Evolutionary conservation across 2,797 vertebrate species (phyloP), one percentile per base, ranked within the genome.

Genomic region (Sebastes hubbsi): DNA sequence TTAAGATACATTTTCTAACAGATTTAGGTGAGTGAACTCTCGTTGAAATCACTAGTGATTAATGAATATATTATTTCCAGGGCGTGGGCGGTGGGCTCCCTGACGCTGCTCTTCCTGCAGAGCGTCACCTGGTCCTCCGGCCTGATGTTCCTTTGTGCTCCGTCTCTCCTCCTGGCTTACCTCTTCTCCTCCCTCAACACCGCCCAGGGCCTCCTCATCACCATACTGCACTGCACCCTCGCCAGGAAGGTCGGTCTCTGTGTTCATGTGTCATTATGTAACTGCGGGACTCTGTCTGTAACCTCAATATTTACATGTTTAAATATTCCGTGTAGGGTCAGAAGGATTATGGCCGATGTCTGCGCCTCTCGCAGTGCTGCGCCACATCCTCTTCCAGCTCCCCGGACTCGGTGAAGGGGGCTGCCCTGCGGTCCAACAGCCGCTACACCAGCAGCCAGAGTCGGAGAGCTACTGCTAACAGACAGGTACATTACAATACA

Each of bases 151-250:
- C 95, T 98, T 81, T 97, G 96, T 5, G 95, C 97, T 59, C 97
- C 97, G 13, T 97, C 97, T 0, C 95, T 97, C 61, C 96, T 98
- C 78, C 96, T 97, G 94, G 97, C 97, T 3, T 98, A 98, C 86
- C 97, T 98, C 80, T 98, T 98, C 88, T 97, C 97, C 68, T 98
- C 97, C 85, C 97, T 98, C 90, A 98, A 97, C 81, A 97, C 97
- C 6, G 96, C 97, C 86, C 97, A 98, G 91, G 97, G 96, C 68
- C 95, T 98, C 84, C 97, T 98, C 92, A 97, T 97, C 94, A 97
- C 96, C 32, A 96, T 98, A 67, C 96, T 98, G 89, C 97, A 98
- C 95, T 98, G 97, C 86, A 97, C 97, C 70, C 96, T 98, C 13
- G 96, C 97, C 90, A 97, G 97, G 85, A 98, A 98, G 96, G 97